Percentiles rank a stretch among this genome's conserved stretches.
Evolutionary conservation across 2,797 vertebrate species (phyloP).

Genomic region (Ceryle rudis): DNA sequence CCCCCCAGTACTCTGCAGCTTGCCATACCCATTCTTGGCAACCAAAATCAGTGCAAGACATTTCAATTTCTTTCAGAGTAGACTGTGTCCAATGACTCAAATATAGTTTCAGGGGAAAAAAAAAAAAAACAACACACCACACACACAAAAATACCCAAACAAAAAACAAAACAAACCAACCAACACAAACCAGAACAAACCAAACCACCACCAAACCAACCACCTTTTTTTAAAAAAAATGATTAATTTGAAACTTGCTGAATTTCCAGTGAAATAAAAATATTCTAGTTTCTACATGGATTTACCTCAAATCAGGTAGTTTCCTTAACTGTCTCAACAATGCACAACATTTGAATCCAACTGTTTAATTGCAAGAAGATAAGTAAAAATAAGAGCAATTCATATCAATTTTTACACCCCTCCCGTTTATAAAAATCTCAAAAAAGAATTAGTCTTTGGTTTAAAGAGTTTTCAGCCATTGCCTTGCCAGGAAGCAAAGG

Average conservation of each 20-base stretch:
- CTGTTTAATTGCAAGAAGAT: neutral
- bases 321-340: neutral
- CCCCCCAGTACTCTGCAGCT: too few species aligned
- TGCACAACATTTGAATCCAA: rapidly evolving
- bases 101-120: rapidly evolving
- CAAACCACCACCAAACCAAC: too few species aligned
- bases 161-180: too few species aligned
- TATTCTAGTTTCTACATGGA: neutral
- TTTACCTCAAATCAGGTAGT: neutral
- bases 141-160: too few species aligned
- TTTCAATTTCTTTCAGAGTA: neutral
- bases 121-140: too few species aligned
- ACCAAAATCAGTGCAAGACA: rapidly evolving
- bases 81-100: neutral
- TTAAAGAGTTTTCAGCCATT: neutral
- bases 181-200: too few species aligned
- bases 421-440: neutral
- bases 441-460: neutral
- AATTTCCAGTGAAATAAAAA: neutral
- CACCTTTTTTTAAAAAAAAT: too few species aligned
- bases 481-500: neutral
- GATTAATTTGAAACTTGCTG: neutral
- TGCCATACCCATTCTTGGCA: neutral
- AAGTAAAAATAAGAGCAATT: neutral
- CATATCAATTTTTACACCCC: neutral